Conservation (phyloP, 2,113 vertebrate genomes). For the Nothobranchius kuhntae region DNA sequence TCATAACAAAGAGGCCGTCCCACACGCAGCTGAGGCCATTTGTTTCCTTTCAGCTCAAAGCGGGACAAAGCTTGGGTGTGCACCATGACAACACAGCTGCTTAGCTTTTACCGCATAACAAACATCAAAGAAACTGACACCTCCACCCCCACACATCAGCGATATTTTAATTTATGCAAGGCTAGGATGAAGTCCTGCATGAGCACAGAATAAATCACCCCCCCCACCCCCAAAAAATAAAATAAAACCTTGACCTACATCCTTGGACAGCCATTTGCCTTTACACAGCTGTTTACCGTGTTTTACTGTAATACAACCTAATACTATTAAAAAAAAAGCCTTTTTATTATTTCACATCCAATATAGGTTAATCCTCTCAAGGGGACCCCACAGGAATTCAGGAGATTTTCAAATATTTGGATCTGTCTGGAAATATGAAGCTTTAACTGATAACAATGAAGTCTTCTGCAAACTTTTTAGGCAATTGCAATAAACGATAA, state of each 20-base stretch:
- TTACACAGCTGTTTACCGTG: slow-evolving; percentile 53
- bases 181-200: slow-evolving; percentile 5
- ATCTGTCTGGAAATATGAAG: slow-evolving; percentile 38
- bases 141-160: slow-evolving; percentile 1
- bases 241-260: slow-evolving; percentile 60
- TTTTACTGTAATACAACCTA: slow-evolving; percentile 33
- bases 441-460: slow-evolving; percentile 2
- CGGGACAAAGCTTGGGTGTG: slow-evolving; percentile 57
- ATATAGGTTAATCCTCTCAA: slow-evolving; percentile 72
- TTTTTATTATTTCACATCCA: slow-evolving; percentile 28
- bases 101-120: too few species aligned
- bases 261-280: slow-evolving; percentile 5
- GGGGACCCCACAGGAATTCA: slow-evolving; percentile 61
- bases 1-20: slow-evolving; percentile 65
- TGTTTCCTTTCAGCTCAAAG: slow-evolving; percentile 45
- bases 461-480: not conserved
- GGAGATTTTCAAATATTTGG: slow-evolving; percentile 59
- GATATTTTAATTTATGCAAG: slow-evolving; percentile 52
- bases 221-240: not conserved
- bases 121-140: slow-evolving; percentile 22
- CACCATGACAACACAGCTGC: too few species aligned
- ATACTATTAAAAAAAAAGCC: slow-evolving; percentile 40
- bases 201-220: slow-evolving; percentile 20
- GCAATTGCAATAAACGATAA: too few species aligned
- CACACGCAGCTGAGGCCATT: slow-evolving; percentile 61